Evolutionary conservation across 2,888 invertebrate genomes (phyloP).

Genomic region (Nebria brevicollis): DNA sequence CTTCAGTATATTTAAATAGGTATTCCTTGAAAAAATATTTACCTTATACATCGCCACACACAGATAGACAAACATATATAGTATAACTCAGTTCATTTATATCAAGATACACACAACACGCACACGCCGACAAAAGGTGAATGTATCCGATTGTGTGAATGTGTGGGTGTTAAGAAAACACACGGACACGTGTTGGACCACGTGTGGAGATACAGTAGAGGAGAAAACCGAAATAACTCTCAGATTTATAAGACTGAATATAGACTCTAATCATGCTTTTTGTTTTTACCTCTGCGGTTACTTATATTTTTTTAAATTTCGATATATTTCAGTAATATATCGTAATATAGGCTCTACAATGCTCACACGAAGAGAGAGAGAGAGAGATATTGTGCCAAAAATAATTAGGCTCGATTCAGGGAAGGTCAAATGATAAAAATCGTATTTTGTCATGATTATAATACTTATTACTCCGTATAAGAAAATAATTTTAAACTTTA

Average conservation of each 20-base stretch:
- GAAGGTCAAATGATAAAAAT: too few species aligned
- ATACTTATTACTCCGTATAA: too few species aligned
- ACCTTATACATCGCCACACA: constrained; percentile 1
- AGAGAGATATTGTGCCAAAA: too few species aligned
- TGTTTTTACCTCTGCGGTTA: too few species aligned
- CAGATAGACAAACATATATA: constrained; percentile 1
- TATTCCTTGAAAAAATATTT: not conserved
- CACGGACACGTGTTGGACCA: constrained; percentile 39
- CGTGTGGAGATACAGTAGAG: constrained; percentile 15
- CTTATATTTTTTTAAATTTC: too few species aligned
- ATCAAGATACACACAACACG: not conserved
- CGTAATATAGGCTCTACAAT: too few species aligned
- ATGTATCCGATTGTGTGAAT: constrained; percentile 26
- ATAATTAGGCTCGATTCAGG: too few species aligned
- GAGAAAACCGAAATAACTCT: not conserved
- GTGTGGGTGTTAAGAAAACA: constrained; percentile 39
- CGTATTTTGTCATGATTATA: too few species aligned
- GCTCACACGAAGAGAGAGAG: too few species aligned
- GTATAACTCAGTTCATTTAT: not conserved
- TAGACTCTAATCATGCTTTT: not conserved
- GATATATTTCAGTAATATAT: too few species aligned
- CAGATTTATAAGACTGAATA: not conserved
- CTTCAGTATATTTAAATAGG: constrained; percentile 1
- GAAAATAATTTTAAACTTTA: too few species aligned
- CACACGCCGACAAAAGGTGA: constrained; percentile 29